Evolutionary conservation across 1,140 invertebrate species (phyloP).

Genomic region (Drosophila baimaii): DNA sequence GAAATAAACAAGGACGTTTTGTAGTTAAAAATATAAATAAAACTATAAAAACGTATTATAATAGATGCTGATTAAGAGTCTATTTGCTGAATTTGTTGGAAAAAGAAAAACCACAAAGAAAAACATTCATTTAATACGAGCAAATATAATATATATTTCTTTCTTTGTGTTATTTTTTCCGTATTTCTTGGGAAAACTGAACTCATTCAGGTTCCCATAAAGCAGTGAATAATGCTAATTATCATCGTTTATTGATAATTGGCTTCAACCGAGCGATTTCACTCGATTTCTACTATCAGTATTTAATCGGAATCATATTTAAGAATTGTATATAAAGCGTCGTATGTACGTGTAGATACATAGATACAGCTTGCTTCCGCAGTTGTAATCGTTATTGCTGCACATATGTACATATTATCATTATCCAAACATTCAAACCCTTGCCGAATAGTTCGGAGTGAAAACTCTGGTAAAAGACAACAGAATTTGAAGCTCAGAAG

Average conservation of each 20-base stretch:
- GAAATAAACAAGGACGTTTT: background rate
- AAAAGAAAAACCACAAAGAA: background rate
- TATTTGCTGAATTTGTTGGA: background rate
- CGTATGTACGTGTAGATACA: background rate
- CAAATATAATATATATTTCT: background rate
- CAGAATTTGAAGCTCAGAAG: conserved; percentile 1
- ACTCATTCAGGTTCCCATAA: conserved; percentile 15
- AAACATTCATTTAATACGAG: background rate
- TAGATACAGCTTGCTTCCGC: conserved; percentile 1
- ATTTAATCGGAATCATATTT: conserved; percentile 16
- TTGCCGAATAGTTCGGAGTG: conserved; percentile 6
- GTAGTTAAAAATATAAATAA: background rate
- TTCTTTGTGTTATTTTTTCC: conserved; percentile 1
- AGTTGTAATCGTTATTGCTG: conserved; percentile 1
- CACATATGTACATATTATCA: conserved; percentile 12
- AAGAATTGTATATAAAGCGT: background rate
- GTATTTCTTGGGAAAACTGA: conserved; percentile 1
- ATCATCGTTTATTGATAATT: conserved; percentile 43
- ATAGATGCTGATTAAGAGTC: background rate
- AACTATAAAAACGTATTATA: background rate
- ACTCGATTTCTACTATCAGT: conserved; percentile 45
- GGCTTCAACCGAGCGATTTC: conserved; percentile 19
- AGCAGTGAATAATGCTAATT: conserved; percentile 37
- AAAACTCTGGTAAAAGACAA: conserved; percentile 2
- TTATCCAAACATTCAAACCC: background rate